A percentile compares a stretch with the other conserved stretches of the same genome.
phyloP scores from a whole-genome alignment of 2,797 vertebrate genomes.

The Galago senegalensis region DNA sequence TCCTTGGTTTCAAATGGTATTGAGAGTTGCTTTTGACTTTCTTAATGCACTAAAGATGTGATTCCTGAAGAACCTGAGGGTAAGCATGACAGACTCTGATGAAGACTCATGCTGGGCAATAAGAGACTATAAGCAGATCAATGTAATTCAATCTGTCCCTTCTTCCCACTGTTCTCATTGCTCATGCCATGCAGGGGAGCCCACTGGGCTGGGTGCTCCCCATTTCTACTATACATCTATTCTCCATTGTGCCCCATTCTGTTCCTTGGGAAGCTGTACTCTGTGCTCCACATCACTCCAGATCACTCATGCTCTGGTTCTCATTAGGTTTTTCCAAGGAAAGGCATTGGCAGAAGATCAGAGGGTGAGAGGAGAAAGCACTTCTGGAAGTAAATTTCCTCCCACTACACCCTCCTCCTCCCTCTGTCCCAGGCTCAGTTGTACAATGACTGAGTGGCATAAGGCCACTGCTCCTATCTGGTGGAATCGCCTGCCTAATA shows the following conservation, averaged over 20 bases:
- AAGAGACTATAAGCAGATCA: background rate
- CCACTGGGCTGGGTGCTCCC: background rate
- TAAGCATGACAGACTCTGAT: background rate
- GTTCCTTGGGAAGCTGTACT: background rate
- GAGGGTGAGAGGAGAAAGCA: background rate
- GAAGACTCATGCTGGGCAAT: background rate
- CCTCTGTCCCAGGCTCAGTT: background rate
- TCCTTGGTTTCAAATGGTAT: constrained; percentile 53
- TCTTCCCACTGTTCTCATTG: background rate
- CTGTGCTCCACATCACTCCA: background rate
- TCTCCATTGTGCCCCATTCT: background rate
- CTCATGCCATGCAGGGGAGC: background rate
- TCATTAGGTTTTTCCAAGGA: constrained; percentile 30
- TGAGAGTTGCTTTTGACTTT: constrained; percentile 65
- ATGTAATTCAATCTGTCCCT: background rate
- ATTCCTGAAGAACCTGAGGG: constrained; percentile 3
- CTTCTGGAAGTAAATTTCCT: constrained; percentile 41
- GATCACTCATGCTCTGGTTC: background rate
- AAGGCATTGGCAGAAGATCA: constrained; percentile 31
- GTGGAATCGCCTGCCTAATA: background rate
- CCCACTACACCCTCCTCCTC: background rate
- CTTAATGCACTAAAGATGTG: background rate
- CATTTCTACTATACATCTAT: background rate
- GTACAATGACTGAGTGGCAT: background rate
- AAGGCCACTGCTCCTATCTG: background rate